phyloP scores from a whole-genome alignment of 2,888 invertebrate species.

The Diadegma fenestrale region DNA sequence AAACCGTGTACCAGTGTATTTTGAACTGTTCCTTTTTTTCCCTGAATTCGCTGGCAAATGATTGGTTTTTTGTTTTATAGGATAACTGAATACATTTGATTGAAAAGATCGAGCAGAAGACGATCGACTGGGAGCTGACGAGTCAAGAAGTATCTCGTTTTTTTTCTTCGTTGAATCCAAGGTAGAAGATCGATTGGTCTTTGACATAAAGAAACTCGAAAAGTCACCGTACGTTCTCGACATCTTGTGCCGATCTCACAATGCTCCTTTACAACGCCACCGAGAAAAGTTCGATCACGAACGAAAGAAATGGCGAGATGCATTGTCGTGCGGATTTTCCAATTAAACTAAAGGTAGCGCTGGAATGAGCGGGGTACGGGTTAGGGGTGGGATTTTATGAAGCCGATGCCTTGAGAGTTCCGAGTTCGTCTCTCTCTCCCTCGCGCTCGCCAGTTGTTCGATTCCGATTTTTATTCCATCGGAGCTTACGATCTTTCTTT shows the following conservation, averaged over 20 bases:
- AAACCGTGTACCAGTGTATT: too few relatives aligned
- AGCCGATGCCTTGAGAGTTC: constrained; percentile 59
- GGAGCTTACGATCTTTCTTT: constrained; percentile 26
- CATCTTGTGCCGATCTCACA: constrained; percentile 27
- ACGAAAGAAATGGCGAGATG: constrained; percentile 69
- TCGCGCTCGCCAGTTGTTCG: constrained; percentile 49
- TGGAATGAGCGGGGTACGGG: constrained; percentile 25
- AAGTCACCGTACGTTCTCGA: constrained; percentile 18
- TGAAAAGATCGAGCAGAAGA: constrained; percentile 28
- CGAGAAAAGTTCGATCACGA: constrained; percentile 59
- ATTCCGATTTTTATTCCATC: constrained; percentile 54
- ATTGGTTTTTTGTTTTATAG: constrained; percentile 68
- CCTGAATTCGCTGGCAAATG: background rate
- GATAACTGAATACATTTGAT: constrained; percentile 70
- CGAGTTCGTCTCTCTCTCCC: constrained; percentile 55
- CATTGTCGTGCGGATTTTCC: constrained; percentile 80
- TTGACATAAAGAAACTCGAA: constrained; percentile 42
- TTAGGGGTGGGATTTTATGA: constrained; percentile 68
- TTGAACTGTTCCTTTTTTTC: too few relatives aligned
- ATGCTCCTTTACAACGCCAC: constrained; percentile 31
- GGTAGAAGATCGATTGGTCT: constrained; percentile 61
- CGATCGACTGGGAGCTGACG: constrained; percentile 70
- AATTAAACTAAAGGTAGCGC: constrained; percentile 76
- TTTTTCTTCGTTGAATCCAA: constrained; percentile 1
- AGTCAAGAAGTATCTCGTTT: background rate